A percentile compares a stretch with the other conserved stretches of the same genome.
Evolutionary conservation across 2,113 vertebrate genomes (phyloP).

Genomic region (Ciconia stormi): DNA sequence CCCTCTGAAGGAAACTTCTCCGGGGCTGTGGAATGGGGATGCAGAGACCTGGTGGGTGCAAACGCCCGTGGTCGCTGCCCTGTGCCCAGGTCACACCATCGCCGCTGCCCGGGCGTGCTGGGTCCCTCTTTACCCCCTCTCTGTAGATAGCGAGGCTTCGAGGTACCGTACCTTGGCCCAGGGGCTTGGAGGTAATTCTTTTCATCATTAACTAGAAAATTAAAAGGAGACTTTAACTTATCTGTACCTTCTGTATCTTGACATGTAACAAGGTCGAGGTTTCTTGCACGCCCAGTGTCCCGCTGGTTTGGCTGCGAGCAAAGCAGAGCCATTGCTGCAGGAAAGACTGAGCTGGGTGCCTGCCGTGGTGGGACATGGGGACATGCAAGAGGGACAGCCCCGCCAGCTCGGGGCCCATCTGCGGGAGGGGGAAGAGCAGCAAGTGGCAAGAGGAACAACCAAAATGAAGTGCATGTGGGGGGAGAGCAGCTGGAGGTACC

Average conservation of each 20-base stretch:
- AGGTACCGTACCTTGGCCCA: neutral
- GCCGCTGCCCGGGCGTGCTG: fast-evolving
- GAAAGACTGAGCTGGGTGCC: neutral
- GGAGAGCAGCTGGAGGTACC: neutral
- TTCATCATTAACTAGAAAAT: neutral
- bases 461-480: neutral
- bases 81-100: too few relatives aligned
- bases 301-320: neutral
- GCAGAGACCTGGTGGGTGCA: neutral
- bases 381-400: neutral
- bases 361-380: fast-evolving
- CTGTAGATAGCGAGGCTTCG: neutral
- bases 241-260: too few relatives aligned
- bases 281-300: fast-evolving
- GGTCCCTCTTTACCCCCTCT: too few relatives aligned
- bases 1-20: too few relatives aligned
- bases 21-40: neutral
- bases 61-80: fast-evolving
- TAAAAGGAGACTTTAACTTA: neutral
- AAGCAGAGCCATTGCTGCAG: neutral
- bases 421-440: neutral
- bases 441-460: neutral
- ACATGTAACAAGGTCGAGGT: neutral
- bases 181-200: neutral
- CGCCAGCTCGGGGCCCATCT: neutral